A percentile compares a stretch with the other conserved stretches of the same genome.
phyloP scores from a whole-genome alignment of 2,113 vertebrate genomes.

The Meleagris gallopavo region DNA sequence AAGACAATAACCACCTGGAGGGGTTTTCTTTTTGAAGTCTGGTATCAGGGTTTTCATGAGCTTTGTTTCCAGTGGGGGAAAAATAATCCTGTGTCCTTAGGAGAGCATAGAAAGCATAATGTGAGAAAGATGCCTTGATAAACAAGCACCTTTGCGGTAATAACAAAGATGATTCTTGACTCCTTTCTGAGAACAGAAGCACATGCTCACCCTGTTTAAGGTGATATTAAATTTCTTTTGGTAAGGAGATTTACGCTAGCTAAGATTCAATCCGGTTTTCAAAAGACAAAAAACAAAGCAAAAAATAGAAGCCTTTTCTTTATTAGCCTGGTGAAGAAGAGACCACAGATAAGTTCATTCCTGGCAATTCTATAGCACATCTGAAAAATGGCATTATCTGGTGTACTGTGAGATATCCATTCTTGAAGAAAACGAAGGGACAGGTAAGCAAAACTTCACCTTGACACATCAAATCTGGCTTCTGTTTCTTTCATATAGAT shows the following conservation, averaged over 20 bases:
- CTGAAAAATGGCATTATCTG: neutral
- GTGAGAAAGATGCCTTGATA: neutral
- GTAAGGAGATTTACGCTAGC: neutral
- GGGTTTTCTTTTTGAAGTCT: neutral
- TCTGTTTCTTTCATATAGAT: neutral
- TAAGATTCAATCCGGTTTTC: neutral
- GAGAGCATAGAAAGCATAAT: accelerated
- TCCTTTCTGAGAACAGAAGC: neutral
- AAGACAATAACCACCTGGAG: neutral
- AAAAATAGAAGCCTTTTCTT: neutral
- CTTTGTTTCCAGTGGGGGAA: accelerated
- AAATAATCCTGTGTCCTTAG: neutral
- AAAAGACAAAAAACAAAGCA: neutral
- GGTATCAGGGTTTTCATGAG: neutral
- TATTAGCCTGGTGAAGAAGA: neutral
- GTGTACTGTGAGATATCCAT: accelerated
- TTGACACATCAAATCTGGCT: neutral
- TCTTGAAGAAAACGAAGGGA: neutral
- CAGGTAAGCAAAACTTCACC: neutral
- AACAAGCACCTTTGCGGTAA: neutral
- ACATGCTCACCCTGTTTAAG: neutral
- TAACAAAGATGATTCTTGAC: neutral
- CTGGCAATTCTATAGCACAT: neutral
- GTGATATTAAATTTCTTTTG: neutral
- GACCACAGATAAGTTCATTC: neutral